Base-by-base conservation (phyloP, 2,797 vertebrate genomes). In the Zenarchopterus dispar region DNA sequence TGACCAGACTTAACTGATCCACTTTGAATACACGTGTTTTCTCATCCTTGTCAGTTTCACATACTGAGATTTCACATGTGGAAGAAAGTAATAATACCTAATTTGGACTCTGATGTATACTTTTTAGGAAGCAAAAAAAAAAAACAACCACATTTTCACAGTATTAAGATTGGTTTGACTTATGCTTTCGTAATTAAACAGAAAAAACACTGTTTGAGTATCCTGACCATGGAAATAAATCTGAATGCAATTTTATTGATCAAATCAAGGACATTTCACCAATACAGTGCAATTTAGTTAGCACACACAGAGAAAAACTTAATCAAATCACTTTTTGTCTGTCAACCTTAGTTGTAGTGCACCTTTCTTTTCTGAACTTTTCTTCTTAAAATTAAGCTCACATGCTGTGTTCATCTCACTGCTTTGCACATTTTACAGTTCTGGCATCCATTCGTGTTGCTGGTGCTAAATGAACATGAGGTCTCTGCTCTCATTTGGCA, bases 21-120 rank as follows among this genome's bases (percentile, higher is more conserved):
- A 33, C n/a, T 58, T 47, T 60, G 21, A 39, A 65, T 64, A 50
- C 16, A 44, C 19, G 28, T 21, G 8, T 58, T 15, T 15, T 18
- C 33, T 53, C 4, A 24, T 24, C 13, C 21, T 9, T 31, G 0
- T 2, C n/a, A 60, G 33, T 49, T 57, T 33, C 52, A 67, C 19
- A 56, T 46, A 7, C 23, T 21, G 51, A 69, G 47, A 39, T 41
- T 49, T n/a, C 13, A 33, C 17, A 58, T 11, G 45, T 36, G 60
- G n/a, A 65, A 55, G 5, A 56, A 2, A 54, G 36, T 8, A 28
- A 6, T 24, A 39, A 42, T 53, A 15, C 44, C 24, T 3, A 53
- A 11, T 51, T 18, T 44, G 42, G 36, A 26, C 10, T 36, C 26
- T 24, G n/a, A 7, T 7, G n/a, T n/a, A n/a, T n/a, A n/a, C n/a